Evolutionary conservation across 2,113 vertebrate species (phyloP).

Genomic region (Aspiorhynchus laticeps): DNA sequence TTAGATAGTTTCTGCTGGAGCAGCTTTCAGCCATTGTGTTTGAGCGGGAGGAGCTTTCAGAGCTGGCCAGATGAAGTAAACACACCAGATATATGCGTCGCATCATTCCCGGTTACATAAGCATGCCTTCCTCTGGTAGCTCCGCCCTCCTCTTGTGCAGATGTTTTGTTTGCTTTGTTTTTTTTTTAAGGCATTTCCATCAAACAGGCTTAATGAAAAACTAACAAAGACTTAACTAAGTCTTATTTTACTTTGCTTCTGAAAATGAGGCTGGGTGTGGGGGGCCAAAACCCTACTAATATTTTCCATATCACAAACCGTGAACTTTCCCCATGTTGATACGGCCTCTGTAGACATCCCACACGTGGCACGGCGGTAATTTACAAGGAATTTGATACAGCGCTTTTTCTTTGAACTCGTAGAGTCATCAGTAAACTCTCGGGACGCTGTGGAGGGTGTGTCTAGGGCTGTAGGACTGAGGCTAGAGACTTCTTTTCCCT

Average conservation of each 20-base stretch:
- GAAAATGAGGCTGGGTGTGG: not conserved
- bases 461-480: not conserved
- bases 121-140: slow-evolving; percentile 28
- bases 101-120: slow-evolving; percentile 64
- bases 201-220: slow-evolving; percentile 15
- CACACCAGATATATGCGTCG: slow-evolving; percentile 46
- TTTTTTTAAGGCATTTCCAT: slow-evolving; percentile 13
- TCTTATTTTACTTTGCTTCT: slow-evolving; percentile 28
- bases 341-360: slow-evolving; percentile 20
- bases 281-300: slow-evolving; percentile 15
- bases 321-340: slow-evolving; percentile 26
- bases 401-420: slow-evolving; percentile 5
- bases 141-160: slow-evolving; percentile 47
- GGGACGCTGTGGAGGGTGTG: slow-evolving; percentile 27
- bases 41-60: not conserved
- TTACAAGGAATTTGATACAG: not conserved
- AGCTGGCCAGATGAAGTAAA: slow-evolving; percentile 40
- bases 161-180: slow-evolving; percentile 4
- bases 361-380: not conserved
- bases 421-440: not conserved
- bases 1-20: not conserved
- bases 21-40: slow-evolving; percentile 10
- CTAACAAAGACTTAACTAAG: not conserved
- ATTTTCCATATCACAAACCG: slow-evolving; percentile 30
- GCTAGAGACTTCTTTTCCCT: not conserved